Conservation (phyloP, 2,113 vertebrate species). For the Eulemur macaco region DNA sequence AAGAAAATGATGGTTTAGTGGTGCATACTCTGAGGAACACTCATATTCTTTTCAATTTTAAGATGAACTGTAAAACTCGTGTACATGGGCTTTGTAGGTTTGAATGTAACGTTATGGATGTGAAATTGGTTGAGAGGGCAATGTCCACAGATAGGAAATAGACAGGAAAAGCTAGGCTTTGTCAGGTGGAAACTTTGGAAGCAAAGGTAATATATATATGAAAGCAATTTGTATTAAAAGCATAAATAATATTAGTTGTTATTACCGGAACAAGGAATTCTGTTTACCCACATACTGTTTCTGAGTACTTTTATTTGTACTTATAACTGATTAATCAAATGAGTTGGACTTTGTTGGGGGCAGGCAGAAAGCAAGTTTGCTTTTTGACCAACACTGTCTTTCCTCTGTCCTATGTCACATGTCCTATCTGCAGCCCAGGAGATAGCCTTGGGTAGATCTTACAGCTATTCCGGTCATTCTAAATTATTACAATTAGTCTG, state of each 20-base stretch:
- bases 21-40: neutral
- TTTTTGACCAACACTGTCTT: neutral
- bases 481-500: neutral
- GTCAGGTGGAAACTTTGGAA: neutral
- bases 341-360: neutral
- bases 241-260: neutral
- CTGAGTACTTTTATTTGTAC: neutral
- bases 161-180: neutral
- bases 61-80: rapidly evolving
- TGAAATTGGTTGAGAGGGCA: neutral
- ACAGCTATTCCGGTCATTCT: neutral
- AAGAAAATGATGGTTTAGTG: neutral
- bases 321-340: neutral
- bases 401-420: neutral
- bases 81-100: neutral
- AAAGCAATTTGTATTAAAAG: neutral
- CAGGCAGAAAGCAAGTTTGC: neutral
- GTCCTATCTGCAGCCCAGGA: neutral
- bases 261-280: neutral
- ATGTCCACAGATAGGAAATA: neutral
- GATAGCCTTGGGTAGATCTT: neutral
- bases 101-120: neutral
- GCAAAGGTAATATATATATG: neutral
- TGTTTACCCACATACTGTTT: neutral
- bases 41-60: neutral